Conservation (phyloP, 2,113 vertebrate species). For the Tapirus terrestris region DNA sequence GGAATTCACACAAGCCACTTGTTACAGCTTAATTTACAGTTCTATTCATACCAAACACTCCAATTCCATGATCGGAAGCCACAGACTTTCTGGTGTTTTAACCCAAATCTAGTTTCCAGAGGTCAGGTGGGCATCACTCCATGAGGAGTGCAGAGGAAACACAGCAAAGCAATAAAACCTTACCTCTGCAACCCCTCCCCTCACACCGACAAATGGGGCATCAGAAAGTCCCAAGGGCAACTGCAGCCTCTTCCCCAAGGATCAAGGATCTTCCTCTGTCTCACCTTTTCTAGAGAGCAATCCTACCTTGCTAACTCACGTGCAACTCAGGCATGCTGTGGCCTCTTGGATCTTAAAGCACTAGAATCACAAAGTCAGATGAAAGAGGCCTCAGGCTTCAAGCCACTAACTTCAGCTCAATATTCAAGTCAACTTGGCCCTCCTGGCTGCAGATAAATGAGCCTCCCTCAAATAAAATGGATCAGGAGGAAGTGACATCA, state of each 20-base stretch:
- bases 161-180: background rate
- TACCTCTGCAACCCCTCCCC: background rate
- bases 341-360: background rate
- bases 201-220: background rate
- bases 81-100: background rate
- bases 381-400: background rate
- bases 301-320: background rate
- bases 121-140: background rate
- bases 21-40: constrained; percentile 6
- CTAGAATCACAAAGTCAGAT: background rate
- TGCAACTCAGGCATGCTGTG: background rate
- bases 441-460: constrained; percentile 31
- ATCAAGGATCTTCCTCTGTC: background rate
- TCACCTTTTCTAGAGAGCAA: background rate
- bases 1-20: background rate
- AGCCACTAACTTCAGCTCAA: background rate
- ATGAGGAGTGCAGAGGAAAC: background rate
- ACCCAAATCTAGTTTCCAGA: background rate
- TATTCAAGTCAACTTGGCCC: background rate
- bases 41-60: background rate
- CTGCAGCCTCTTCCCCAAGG: background rate
- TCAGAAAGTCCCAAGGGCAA: background rate
- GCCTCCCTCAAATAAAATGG: background rate
- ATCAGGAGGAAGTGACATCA: constrained; percentile 30
- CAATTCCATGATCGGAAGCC: background rate